A percentile compares a stretch with the other conserved stretches of the same genome.
Conservation (phyloP, 2,113 vertebrate genomes). For the Esox niger region DNA sequence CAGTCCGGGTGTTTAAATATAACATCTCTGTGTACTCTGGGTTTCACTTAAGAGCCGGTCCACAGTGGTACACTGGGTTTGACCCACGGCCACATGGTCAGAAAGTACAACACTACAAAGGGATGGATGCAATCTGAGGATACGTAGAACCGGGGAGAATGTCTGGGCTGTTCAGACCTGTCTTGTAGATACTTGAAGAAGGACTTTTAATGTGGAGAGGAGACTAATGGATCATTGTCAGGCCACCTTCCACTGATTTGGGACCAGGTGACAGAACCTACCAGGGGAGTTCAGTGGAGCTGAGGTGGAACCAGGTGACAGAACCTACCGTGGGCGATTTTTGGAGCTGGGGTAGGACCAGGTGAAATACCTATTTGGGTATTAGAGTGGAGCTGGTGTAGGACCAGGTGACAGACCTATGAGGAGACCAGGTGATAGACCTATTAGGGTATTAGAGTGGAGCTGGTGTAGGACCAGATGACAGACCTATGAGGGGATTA, state of each 20-base stretch:
- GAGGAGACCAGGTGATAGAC: background rate
- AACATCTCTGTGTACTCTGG: no score
- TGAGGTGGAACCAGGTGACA: background rate
- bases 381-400: background rate
- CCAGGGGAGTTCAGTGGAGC: no score
- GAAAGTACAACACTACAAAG: no score
- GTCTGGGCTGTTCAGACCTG: background rate
- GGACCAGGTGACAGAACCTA: no score
- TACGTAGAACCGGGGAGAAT: background rate
- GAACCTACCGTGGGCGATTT: background rate
- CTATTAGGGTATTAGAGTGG: background rate
- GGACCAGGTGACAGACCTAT: background rate
- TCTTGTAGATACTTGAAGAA: background rate
- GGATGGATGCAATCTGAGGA: no score
- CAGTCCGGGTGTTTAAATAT: no score
- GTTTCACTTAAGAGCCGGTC: no score
- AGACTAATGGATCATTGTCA: background rate
- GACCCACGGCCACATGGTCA: no score
- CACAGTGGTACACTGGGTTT: no score
- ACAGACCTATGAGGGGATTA: background rate
- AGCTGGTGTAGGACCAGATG: background rate
- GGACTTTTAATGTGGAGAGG: background rate
- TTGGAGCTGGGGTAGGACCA: background rate
- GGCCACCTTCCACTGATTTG: no score
- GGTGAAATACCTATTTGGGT: no score